Conservation (phyloP, 2,113 vertebrate species). For the Willisornis vidua region DNA sequence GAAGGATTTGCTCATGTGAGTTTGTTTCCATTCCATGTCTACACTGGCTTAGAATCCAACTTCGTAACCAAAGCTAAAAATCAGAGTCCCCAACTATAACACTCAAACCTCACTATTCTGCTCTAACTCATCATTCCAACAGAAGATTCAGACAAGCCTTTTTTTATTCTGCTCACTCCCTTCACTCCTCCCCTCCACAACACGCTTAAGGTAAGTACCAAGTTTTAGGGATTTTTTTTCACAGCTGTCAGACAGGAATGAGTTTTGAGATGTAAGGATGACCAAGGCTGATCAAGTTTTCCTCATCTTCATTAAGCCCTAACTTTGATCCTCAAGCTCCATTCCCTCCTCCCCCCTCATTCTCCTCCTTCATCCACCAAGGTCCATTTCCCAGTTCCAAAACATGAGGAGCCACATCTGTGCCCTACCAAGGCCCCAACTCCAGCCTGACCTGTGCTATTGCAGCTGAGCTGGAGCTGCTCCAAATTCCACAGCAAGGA, state of each 20-base stretch:
- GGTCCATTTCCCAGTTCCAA: background rate
- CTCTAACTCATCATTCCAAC: background rate
- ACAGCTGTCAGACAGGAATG: background rate
- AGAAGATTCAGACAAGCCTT: background rate
- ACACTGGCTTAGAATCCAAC: background rate
- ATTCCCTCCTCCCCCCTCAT: background rate
- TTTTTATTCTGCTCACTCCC: background rate
- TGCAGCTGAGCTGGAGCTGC: background rate
- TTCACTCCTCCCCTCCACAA: background rate
- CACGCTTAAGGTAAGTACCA: background rate
- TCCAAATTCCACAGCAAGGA: background rate
- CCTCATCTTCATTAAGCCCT: accelerated
- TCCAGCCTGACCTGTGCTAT: background rate
- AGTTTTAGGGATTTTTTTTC: background rate
- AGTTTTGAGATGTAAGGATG: background rate
- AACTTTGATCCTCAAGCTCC: background rate
- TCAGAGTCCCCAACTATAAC: accelerated
- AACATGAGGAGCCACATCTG: background rate
- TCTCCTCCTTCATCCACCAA: background rate
- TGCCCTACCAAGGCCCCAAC: background rate
- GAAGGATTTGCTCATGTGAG: background rate
- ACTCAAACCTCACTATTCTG: too few species aligned
- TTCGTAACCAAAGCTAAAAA: background rate
- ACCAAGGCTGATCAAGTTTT: background rate
- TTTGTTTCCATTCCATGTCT: background rate